Evolutionary conservation across 2,797 vertebrate species (phyloP), one percentile per base, ranked within the genome.

Genomic region (Sebastes nivosus): DNA sequence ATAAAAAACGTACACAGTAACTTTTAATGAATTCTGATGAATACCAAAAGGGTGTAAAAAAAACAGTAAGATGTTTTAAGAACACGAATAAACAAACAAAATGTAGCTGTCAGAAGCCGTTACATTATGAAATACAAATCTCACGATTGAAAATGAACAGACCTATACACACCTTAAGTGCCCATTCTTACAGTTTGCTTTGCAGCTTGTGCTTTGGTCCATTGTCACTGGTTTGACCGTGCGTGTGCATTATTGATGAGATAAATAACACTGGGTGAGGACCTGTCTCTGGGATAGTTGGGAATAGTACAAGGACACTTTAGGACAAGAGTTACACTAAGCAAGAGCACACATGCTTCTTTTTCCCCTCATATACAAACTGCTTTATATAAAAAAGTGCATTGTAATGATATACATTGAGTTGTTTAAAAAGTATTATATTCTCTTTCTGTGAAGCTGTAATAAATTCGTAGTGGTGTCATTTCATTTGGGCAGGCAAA

Each of bases 361-460:
- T 89, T 90, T 90, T 86, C 78, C 92, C 95, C 93, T 95, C 85
- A 96, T 96, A 96, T 96, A 96, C 96, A 96, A 89, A 96, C 92
- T 93, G 92, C 92, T 94, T 91, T 93, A 88, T 91, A 93, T 93
- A 91, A 95, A 92, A 68, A 95, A 94, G 94, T 95, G 94, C 94
- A 94, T 92, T 80, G 88, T 94, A 94, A 91, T 82, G 93, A 92
- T 89, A 94, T 92, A 96, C 92, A 94, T 81, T 90, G 84, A 87
- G 90, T 92, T 91, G 84, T 89, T 92, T 93, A 79, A 88, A 72
- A 94, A 95, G 92, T 94, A 95, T 79, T 95, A 95, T 94, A 93
- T 95, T 93, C 94, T 95, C 92, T 94, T 89, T 86, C 76, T 91
- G 88, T 92, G 87, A 94, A 94, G 93, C 85, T 79, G 84, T 89